Conservation (phyloP, 1,140 invertebrate genomes). For the Trachelipus rathkii region DNA sequence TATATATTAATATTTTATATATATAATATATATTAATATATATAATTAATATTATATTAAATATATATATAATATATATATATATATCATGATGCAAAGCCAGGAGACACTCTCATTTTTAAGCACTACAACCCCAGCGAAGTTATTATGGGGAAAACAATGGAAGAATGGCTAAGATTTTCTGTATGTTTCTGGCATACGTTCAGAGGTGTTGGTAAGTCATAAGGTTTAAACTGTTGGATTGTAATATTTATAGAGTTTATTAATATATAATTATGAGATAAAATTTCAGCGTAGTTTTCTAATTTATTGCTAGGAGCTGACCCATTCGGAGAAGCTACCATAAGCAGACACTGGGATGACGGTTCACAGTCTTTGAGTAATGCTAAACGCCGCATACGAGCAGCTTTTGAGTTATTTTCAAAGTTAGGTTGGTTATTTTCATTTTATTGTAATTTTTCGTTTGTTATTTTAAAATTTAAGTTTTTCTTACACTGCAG, state of each 20-base stretch:
- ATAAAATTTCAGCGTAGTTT: no score
- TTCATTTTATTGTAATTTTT: no score
- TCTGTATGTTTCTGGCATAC: slow-evolving; percentile 58
- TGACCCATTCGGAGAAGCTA: slow-evolving; percentile 55
- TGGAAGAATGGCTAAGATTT: slow-evolving; percentile 66
- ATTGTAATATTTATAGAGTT: no score
- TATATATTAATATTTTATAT: no score
- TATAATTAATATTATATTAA: no score
- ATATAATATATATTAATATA: no score
- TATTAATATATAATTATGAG: no score
- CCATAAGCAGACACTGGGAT: slow-evolving; percentile 57
- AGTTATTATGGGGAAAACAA: slow-evolving; percentile 53
- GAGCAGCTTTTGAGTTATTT: slow-evolving; percentile 63
- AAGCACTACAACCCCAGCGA: slow-evolving; percentile 45
- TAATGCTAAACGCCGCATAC: slow-evolving; percentile 59
- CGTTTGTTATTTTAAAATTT: no score
- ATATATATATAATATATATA: no score
- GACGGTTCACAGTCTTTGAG: slow-evolving; percentile 57
- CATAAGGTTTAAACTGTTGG: not conserved
- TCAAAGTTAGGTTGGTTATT: slow-evolving; percentile 54
- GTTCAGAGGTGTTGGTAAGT: slow-evolving; percentile 53
- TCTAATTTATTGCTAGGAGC: slow-evolving; percentile 49
- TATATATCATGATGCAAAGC: slow-evolving; percentile 30
- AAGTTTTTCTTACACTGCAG: no score
- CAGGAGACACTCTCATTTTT: slow-evolving; percentile 45